Evolutionary conservation across 2,797 vertebrate species (phyloP).

Genomic region (Manis crassicaudata): DNA sequence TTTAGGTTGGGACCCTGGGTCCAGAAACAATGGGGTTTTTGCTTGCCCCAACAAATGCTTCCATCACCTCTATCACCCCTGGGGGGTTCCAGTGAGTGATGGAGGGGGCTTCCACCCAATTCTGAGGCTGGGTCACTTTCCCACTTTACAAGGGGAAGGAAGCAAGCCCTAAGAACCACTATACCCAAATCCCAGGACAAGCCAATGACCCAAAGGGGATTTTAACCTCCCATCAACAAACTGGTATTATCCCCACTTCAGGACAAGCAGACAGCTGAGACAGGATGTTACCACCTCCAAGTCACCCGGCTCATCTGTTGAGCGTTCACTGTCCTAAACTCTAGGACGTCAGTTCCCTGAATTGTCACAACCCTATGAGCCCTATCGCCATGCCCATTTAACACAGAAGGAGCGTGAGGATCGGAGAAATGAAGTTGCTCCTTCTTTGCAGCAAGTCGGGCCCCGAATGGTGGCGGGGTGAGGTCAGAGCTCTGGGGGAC

Average conservation of each 20-base stretch:
- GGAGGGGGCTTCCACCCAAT: not conserved
- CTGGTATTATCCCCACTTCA: not conserved
- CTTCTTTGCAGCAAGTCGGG: not conserved
- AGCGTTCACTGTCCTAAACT: not conserved
- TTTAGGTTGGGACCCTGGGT: not conserved
- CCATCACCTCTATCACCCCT: not conserved
- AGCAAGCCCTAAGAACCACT: not conserved
- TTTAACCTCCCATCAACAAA: not conserved
- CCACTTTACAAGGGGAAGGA: not conserved
- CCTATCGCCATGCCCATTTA: not conserved
- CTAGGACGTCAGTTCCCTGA: conserved; percentile 7
- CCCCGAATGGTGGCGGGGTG: not conserved
- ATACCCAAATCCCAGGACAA: not conserved
- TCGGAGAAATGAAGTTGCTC: not conserved
- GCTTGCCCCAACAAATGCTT: not conserved
- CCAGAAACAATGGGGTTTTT: not conserved
- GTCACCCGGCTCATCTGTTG: not conserved
- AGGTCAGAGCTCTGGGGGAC: not conserved
- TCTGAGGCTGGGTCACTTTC: not conserved
- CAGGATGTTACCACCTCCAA: not conserved
- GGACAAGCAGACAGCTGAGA: not conserved
- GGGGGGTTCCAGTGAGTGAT: not conserved
- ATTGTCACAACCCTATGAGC: not conserved
- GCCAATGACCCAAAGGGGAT: not conserved
- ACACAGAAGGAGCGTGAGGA: not conserved